A percentile compares a stretch with the other conserved stretches of the same genome.
Conservation (phyloP, 2,797 vertebrate genomes). For the Melanotaenia maccullochi region DNA sequence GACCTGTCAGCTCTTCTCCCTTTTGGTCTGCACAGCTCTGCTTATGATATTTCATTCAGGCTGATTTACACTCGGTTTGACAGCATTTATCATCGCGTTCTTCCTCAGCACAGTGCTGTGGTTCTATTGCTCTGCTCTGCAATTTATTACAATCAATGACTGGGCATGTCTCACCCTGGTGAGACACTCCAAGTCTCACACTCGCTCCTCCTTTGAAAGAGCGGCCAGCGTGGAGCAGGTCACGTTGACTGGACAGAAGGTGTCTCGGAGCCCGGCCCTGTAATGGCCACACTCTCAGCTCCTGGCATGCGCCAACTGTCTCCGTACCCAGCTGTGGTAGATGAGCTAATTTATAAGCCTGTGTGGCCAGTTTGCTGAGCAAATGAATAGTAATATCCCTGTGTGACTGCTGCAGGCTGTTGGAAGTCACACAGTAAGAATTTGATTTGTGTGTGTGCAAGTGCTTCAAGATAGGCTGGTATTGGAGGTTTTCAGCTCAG, state of each 20-base stretch:
- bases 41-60: conserved; percentile 72
- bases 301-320: conserved; percentile 63
- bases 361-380: conserved; percentile 77
- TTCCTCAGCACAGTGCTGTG: conserved; percentile 25
- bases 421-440: conserved; percentile 49
- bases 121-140: conserved; percentile 43
- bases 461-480: conserved; percentile 10
- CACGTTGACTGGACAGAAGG: conserved; percentile 64
- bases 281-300: conserved; percentile 57
- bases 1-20: conserved; percentile 61
- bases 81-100: conserved; percentile 65
- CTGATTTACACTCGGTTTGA: conserved; percentile 73
- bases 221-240: conserved; percentile 51
- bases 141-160: conserved; percentile 71
- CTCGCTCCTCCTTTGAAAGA: conserved; percentile 22
- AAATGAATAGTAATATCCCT: conserved; percentile 83
- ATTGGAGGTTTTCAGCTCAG: conserved; percentile 46
- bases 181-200: background rate
- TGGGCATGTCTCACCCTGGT: conserved; percentile 23
- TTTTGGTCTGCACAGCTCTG: conserved; percentile 63
- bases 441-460: conserved; percentile 26
- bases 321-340: conserved; percentile 67
- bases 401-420: conserved; percentile 73
- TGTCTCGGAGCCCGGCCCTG: conserved; percentile 46
- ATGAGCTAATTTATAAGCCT: conserved; percentile 74